These are phyloP conservation scores for Phthorimaea operculella DNA, from an alignment of 1,140 invertebrate genomes.

Conservation along the genomic window DNA sequence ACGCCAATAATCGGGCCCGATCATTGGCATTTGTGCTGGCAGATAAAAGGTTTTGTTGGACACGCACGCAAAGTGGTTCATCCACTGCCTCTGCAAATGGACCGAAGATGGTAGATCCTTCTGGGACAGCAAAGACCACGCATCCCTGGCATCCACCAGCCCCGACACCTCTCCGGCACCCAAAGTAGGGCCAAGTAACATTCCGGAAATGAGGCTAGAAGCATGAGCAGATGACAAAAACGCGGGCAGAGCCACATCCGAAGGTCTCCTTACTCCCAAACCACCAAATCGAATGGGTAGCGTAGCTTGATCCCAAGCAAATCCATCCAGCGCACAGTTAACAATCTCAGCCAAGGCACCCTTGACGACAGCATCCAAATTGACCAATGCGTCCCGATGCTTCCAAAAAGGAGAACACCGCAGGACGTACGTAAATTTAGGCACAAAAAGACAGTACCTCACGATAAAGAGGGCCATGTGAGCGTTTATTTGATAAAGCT, in stretches of 20 bases:
- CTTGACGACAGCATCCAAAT: neutral
- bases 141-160: neutral
- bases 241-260: neutral
- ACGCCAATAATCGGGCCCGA: too few relatives aligned
- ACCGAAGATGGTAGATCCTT: too few relatives aligned
- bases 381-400: neutral
- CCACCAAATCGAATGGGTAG: constrained; percentile 1
- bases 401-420: constrained; percentile 2
- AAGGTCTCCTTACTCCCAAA: neutral
- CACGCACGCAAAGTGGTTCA: too few relatives aligned
- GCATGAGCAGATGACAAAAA: constrained; percentile 2
- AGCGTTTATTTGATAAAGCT: neutral
- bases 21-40: too few relatives aligned
- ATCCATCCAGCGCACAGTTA: neutral
- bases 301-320: neutral
- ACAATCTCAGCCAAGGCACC: neutral
- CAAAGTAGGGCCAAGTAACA: neutral
- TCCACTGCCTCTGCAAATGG: too few relatives aligned
- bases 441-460: constrained; percentile 8
- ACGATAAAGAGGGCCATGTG: constrained; percentile 7
- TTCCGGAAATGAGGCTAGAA: neutral
- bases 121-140: too few relatives aligned
- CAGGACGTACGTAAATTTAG: constrained; percentile 6
- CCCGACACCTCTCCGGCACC: neutral
- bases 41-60: too few relatives aligned